Conservation (phyloP, 2,888 invertebrate species). For the Azorinus chamasolen region DNA sequence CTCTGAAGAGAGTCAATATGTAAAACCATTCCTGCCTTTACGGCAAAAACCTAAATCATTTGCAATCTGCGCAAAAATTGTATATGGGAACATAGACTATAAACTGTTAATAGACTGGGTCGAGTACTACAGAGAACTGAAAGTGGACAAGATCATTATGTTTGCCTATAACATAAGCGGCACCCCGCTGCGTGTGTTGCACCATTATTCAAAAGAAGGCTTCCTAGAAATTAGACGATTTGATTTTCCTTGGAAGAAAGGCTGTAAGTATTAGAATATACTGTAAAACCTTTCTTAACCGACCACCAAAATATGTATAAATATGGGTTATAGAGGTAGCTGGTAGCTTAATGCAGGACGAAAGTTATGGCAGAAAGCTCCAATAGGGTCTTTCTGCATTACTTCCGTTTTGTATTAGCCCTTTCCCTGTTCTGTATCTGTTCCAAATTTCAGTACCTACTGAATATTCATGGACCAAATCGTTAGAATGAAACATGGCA, state of each 20-base stretch:
- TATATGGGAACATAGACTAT: constrained; percentile 38
- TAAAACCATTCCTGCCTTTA: constrained; percentile 17
- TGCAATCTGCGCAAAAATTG: constrained; percentile 55
- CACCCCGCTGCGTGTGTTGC: constrained; percentile 19
- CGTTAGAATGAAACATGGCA: no score
- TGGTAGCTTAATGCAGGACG: no score
- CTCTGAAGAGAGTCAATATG: constrained; percentile 2
- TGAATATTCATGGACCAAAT: no score
- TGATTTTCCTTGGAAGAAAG: constrained; percentile 51
- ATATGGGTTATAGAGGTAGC: no score
- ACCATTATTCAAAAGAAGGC: constrained; percentile 29
- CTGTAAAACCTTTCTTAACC: no score
- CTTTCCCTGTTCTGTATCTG: no score
- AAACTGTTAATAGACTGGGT: constrained; percentile 50
- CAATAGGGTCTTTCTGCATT: no score
- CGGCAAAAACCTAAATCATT: constrained; percentile 19
- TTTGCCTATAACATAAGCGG: constrained; percentile 34
- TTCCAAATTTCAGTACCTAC: no score
- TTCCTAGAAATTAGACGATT: constrained; percentile 39
- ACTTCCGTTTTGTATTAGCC: no score
- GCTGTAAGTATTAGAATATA: constrained; percentile 32
- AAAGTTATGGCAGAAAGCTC: no score
- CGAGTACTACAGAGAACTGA: constrained; percentile 51
- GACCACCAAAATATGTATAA: no score
- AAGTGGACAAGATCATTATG: constrained; percentile 45